These are phyloP conservation scores for Eupithecia abbreviata DNA, from an alignment of 2,888 invertebrate genomes.

Conservation along the genomic window DNA sequence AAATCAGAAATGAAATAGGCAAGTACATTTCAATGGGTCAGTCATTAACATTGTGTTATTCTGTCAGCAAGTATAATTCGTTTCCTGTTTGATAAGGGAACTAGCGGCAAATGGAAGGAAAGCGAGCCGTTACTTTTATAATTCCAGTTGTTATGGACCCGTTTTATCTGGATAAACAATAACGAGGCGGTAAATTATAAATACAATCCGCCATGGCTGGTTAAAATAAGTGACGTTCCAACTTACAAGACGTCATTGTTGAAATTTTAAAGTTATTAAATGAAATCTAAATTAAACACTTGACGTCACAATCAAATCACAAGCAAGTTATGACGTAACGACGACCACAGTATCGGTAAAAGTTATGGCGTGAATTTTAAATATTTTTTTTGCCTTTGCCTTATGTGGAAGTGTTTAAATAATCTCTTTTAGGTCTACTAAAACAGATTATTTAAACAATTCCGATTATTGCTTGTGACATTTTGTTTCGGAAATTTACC, in stretches of 20 bases:
- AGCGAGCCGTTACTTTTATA: conserved; percentile 20
- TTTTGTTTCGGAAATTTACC: neutral
- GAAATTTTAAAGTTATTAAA: neutral
- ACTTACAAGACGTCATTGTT: neutral
- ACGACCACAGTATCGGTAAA: no score
- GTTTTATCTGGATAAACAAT: conserved; percentile 1
- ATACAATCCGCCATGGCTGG: neutral
- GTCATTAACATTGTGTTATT: conserved; percentile 10
- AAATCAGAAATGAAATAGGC: neutral
- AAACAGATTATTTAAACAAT: no score
- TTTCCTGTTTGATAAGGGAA: conserved; percentile 48
- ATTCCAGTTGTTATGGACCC: neutral
- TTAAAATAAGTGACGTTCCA: neutral
- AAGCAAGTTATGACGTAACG: no score
- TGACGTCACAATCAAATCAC: neutral
- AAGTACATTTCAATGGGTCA: conserved; percentile 6
- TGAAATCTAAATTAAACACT: neutral
- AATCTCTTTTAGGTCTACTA: no score
- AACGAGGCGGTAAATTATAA: neutral
- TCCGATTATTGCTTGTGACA: no score
- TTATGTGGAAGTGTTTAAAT: no score
- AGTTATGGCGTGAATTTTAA: no score
- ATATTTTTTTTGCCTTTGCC: no score
- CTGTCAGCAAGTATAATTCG: conserved; percentile 32
- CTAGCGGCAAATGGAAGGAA: conserved; percentile 41